Percentiles rank a stretch among this genome's conserved stretches.
Conservation (phyloP, 2,797 vertebrate genomes). For the Chaunax sp. region DNA sequence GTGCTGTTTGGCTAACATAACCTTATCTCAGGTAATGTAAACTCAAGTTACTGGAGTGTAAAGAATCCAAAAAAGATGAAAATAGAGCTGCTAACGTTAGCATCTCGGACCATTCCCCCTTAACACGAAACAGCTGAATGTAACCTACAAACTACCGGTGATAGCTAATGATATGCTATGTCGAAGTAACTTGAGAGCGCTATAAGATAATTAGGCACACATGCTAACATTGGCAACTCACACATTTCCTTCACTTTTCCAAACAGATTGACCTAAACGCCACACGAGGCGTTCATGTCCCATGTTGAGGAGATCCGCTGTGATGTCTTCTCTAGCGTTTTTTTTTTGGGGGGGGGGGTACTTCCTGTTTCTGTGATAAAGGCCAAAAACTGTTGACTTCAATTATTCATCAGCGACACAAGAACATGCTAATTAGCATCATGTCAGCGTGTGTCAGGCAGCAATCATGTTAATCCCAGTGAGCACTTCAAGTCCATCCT, state of each 20-base stretch:
- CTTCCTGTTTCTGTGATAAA: slow-evolving; percentile 30
- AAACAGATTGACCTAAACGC: background rate
- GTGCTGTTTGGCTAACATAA: no score
- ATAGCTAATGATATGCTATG: no score
- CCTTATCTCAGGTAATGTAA: no score
- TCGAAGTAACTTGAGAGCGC: no score
- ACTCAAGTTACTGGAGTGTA: no score
- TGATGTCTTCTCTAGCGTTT: slow-evolving; percentile 16
- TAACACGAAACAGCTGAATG: no score
- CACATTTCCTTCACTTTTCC: no score
- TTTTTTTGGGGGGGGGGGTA: slow-evolving; percentile 12
- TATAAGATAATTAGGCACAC: background rate
- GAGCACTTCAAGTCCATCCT: slow-evolving; percentile 17
- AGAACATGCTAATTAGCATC: slow-evolving; percentile 44
- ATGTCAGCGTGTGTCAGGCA: slow-evolving; percentile 37
- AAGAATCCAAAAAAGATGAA: no score
- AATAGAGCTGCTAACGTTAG: no score
- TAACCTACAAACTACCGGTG: no score
- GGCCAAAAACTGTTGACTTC: slow-evolving; percentile 36
- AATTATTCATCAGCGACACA: slow-evolving; percentile 27
- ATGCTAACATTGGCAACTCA: background rate
- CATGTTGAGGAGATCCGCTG: slow-evolving; percentile 18
- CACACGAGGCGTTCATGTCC: slow-evolving; percentile 15
- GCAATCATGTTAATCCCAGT: slow-evolving; percentile 49
- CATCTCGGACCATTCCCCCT: no score